These are phyloP conservation scores for Netelia virgata DNA, from an alignment of 2,888 invertebrate species.

Conservation along the genomic window DNA sequence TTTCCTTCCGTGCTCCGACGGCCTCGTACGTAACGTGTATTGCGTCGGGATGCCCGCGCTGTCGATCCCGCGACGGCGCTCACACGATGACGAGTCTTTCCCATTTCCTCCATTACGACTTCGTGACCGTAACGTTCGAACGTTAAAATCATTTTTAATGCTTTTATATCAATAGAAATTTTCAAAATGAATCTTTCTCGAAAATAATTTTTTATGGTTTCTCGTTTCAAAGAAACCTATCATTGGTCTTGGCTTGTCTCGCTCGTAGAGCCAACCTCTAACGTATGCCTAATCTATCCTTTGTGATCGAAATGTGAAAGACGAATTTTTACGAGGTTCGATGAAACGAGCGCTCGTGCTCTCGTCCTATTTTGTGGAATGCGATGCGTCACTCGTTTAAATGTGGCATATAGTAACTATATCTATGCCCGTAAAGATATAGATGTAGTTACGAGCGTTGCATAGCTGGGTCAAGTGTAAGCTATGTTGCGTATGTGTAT, in stretches of 20 bases:
- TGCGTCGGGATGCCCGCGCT: not conserved
- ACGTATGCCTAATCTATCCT: slow-evolving; percentile 18
- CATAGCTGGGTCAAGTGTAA: slow-evolving; percentile 37
- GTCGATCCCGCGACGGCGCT: slow-evolving; percentile 29
- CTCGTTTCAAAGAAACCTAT: not conserved
- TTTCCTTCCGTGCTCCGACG: slow-evolving; percentile 67
- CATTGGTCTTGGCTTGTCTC: too few species aligned
- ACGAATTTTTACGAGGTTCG: slow-evolving; percentile 36
- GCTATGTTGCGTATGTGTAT: slow-evolving; percentile 10
- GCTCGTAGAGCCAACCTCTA: not conserved
- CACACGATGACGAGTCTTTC: slow-evolving; percentile 28
- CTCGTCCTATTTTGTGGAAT: slow-evolving; percentile 54
- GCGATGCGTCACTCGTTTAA: slow-evolving; percentile 64
- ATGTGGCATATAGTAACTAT: slow-evolving; percentile 34
- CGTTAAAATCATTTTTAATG: too few species aligned
- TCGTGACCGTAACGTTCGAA: not conserved
- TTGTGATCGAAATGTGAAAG: slow-evolving; percentile 37
- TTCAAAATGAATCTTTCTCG: too few species aligned
- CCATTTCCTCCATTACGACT: not conserved
- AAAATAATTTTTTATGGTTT: not conserved
- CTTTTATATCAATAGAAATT: too few species aligned
- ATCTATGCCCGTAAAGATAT: slow-evolving; percentile 31
- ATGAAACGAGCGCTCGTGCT: not conserved
- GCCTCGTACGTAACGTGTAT: slow-evolving; percentile 41
- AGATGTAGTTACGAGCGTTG: slow-evolving; percentile 4